Percentiles rank a stretch among this genome's conserved stretches.
phyloP scores from a whole-genome alignment of 2,888 invertebrate genomes.

The Pseudococcus viburni region DNA sequence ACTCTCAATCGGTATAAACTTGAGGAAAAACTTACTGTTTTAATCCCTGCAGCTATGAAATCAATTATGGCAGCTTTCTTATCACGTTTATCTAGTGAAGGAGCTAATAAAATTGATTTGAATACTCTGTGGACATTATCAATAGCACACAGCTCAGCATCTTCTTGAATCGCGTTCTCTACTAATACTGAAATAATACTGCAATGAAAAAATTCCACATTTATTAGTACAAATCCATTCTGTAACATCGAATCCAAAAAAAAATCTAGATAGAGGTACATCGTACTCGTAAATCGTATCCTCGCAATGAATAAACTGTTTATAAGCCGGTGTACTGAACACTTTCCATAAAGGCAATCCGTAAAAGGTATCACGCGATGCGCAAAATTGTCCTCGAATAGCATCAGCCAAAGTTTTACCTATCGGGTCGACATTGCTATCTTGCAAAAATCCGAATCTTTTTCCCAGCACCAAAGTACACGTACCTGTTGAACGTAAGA shows the following conservation, averaged over 20 bases:
- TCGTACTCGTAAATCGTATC: conserved; percentile 85
- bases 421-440: conserved; percentile 73
- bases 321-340: conserved; percentile 81
- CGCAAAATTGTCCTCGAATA: conserved; percentile 80
- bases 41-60: conserved; percentile 89
- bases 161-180: conserved; percentile 77
- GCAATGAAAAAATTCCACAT: conserved; percentile 68
- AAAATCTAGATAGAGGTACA: neutral
- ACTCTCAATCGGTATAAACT: neutral
- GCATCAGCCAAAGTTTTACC: conserved; percentile 80
- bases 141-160: conserved; percentile 75
- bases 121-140: conserved; percentile 81
- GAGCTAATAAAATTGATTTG: conserved; percentile 81
- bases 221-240: neutral
- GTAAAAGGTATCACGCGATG: conserved; percentile 85
- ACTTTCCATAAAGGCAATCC: conserved; percentile 88
- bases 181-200: conserved; percentile 86
- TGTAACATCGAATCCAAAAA: neutral
- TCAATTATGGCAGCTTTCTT: conserved; percentile 89
- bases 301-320: conserved; percentile 80
- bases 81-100: conserved; percentile 82
- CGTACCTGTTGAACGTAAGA: conserved; percentile 74
- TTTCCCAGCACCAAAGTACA: conserved; percentile 85
- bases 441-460: conserved; percentile 82
- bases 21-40: conserved; percentile 76